Base-by-base conservation (phyloP, 2,797 vertebrate genomes). In the Salarias fasciatus region DNA sequence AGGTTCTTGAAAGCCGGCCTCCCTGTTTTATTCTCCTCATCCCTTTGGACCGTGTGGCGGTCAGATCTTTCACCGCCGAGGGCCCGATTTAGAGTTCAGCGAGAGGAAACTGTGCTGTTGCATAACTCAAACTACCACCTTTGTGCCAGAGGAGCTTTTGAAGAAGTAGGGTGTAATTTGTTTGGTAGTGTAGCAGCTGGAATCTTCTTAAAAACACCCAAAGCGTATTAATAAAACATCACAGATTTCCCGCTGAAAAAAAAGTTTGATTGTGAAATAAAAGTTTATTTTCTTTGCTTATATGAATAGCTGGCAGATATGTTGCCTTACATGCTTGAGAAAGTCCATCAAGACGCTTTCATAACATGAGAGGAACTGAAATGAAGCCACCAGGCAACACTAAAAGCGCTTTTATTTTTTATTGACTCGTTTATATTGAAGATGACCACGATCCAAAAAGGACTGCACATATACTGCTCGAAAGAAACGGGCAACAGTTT, bases 141-240 rank as follows among this genome's bases (percentile, higher is more conserved):
- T 60, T 62, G 58, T 69, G 51, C 59, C 69, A 82, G 58, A 73
- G 36, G 47, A 73, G 54, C 69, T 46, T 49, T 12, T 41, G 45
- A 45, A 63, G 53, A 69, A 64, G 50, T 51, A 76, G 51, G 62
- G 37, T 77, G 50, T 79, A 53, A 76, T 86, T 84, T 85, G 62
- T 66, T 35, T 73, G 51, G 61, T 56, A 63, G 31, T 46, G 50
- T 80, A 33, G 49, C 42, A 57, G 45, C 30, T 86, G 75, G 69
- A 75, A 49, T 47, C 18, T 13, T 60, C 56, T 74, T 29, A 75
- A 71, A 72, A 77, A 81, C 44, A 9, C 54, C 70, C 24, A 35
- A 35, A 35, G 33, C 35, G 33, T 35, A 35, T 35, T 35, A 35
- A 35, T 35, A 9, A 35, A 35, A 35, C 33, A 35, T 35, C 1